A percentile compares a stretch with the other conserved stretches of the same genome.
phyloP scores from a whole-genome alignment of 2,888 invertebrate genomes.

The Caenorhabditis zanzibari region DNA sequence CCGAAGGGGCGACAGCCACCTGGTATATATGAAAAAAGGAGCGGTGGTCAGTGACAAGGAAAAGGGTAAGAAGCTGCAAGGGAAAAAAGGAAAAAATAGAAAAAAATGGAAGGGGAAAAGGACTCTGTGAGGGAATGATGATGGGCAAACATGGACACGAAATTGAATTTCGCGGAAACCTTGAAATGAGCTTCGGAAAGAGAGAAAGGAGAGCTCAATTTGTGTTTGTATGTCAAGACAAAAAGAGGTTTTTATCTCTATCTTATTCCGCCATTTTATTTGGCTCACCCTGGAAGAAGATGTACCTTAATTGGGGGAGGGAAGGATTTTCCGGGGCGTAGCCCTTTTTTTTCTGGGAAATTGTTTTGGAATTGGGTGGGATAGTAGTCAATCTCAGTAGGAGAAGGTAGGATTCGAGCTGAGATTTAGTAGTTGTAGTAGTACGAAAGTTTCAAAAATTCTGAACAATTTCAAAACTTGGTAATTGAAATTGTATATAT shows the following conservation, averaged over 20 bases:
- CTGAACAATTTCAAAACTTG: too few relatives aligned
- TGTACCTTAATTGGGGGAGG: neutral
- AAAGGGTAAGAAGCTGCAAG: neutral
- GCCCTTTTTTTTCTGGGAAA: conserved; percentile 2
- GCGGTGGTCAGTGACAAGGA: conserved; percentile 34
- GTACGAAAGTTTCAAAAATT: neutral
- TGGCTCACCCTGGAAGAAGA: conserved; percentile 19
- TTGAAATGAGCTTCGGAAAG: conserved; percentile 59
- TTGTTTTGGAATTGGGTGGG: neutral
- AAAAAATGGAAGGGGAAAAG: conserved; percentile 15
- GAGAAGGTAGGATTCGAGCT: neutral
- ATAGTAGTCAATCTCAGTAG: neutral
- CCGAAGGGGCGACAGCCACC: too few relatives aligned
- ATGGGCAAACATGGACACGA: conserved; percentile 62
- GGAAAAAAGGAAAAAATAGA: conserved; percentile 34
- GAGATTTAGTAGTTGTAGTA: neutral
- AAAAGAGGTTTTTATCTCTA: conserved; percentile 24
- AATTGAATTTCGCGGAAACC: conserved; percentile 68
- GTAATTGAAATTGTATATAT: too few relatives aligned
- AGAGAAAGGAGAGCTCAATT: conserved; percentile 42
- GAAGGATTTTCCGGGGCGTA: neutral
- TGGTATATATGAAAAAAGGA: conserved; percentile 19
- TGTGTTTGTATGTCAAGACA: conserved; percentile 39
- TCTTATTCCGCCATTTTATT: conserved; percentile 19
- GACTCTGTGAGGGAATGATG: conserved; percentile 28